These are phyloP conservation scores for Lagodon rhomboides DNA, from an alignment of 2,797 vertebrate genomes.

Conservation along the genomic window DNA sequence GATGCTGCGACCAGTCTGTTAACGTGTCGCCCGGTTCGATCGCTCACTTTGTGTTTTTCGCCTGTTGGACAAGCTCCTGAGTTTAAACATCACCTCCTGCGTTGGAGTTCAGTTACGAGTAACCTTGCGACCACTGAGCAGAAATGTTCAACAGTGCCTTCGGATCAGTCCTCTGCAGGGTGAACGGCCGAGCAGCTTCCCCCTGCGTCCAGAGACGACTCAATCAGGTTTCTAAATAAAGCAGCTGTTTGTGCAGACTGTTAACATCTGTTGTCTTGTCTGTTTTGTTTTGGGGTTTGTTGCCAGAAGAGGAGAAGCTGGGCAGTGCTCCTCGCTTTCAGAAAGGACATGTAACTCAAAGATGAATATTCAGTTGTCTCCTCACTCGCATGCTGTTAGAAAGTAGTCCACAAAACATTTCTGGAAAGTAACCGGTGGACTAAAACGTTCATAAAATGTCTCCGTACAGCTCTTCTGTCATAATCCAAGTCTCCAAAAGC, in stretches of 20 bases:
- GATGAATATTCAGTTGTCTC: too few relatives aligned
- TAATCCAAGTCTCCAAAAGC: too few relatives aligned
- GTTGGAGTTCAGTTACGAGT: slow-evolving; percentile 60
- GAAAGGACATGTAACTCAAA: too few relatives aligned
- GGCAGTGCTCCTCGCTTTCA: neutral
- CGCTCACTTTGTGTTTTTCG: neutral
- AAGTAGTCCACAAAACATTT: too few relatives aligned
- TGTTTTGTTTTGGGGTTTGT: neutral
- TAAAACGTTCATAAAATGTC: too few relatives aligned
- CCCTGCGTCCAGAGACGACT: slow-evolving; percentile 43
- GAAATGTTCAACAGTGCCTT: slow-evolving; percentile 84
- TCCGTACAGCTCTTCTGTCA: too few relatives aligned
- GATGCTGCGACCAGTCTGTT: neutral
- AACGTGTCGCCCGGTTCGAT: slow-evolving; percentile 13
- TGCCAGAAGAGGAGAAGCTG: neutral
- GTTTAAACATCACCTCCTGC: slow-evolving; percentile 46
- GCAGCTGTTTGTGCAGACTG: slow-evolving; percentile 60
- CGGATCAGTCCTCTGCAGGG: slow-evolving; percentile 50
- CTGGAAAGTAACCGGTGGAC: too few relatives aligned
- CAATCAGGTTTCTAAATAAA: slow-evolving; percentile 73
- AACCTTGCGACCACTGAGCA: slow-evolving; percentile 59
- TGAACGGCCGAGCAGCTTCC: slow-evolving; percentile 40
- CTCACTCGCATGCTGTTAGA: too few relatives aligned
- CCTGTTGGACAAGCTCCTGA: slow-evolving; percentile 63
- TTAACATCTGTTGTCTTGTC: neutral